phyloP scores from a whole-genome alignment of 2,797 vertebrate species.

The Antennarius maculatus region DNA sequence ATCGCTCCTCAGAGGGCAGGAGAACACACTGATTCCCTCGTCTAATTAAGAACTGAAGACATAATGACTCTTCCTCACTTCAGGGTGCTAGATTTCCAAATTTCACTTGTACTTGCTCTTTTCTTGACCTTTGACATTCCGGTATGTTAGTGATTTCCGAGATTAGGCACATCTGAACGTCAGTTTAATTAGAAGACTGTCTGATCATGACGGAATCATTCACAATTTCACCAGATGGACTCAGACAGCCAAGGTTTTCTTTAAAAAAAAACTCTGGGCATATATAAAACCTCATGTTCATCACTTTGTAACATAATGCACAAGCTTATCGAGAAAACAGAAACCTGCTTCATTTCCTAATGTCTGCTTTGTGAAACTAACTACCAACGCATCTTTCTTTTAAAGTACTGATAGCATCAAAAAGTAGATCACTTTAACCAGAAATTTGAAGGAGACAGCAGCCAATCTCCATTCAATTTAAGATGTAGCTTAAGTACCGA shows the following conservation, averaged over 20 bases:
- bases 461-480: conserved; percentile 12
- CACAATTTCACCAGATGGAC: conserved; percentile 12
- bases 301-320: too few species aligned
- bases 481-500: not conserved
- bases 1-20: conserved; percentile 56
- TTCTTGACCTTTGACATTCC: conserved; percentile 71
- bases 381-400: too few species aligned
- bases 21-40: conserved; percentile 67
- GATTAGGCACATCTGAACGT: conserved; percentile 55
- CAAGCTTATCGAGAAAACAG: too few species aligned
- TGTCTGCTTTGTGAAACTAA: too few species aligned
- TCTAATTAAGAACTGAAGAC: conserved; percentile 69
- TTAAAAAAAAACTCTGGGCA: not conserved
- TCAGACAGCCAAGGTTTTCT: not conserved
- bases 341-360: too few species aligned
- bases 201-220: conserved; percentile 38
- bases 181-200: conserved; percentile 59
- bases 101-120: conserved; percentile 58
- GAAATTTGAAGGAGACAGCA: not conserved
- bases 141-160: conserved; percentile 48
- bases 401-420: too few species aligned
- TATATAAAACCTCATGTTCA: too few species aligned
- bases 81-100: conserved; percentile 65
- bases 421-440: too few species aligned
- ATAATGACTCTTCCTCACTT: conserved; percentile 64